Conservation (phyloP, 2,113 vertebrate species). For the human (Homo sapiens) region GRCh38 chr9:30910001-30910500, state of each 20-base stretch:
- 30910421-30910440: not conserved
- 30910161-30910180: not conserved
- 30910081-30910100: not conserved
- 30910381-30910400: not conserved
- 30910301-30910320: not conserved
- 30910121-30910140: not conserved
- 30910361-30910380: not conserved
- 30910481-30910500: not conserved
- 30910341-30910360: not conserved
- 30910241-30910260: not conserved
- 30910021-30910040: not conserved
- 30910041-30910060: not conserved
- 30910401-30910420: not conserved
- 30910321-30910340: not conserved
- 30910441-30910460: not conserved
- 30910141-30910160: not conserved
- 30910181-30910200: too few species aligned
- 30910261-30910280: not conserved
- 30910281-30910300: not conserved
- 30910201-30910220: too few species aligned
- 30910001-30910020: not conserved
- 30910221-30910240: not conserved
- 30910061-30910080: not conserved
- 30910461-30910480: not conserved
- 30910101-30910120: not conserved